Base-by-base conservation (phyloP, 2,797 vertebrate species). In the Pipistrellus pipistrellus region DNA sequence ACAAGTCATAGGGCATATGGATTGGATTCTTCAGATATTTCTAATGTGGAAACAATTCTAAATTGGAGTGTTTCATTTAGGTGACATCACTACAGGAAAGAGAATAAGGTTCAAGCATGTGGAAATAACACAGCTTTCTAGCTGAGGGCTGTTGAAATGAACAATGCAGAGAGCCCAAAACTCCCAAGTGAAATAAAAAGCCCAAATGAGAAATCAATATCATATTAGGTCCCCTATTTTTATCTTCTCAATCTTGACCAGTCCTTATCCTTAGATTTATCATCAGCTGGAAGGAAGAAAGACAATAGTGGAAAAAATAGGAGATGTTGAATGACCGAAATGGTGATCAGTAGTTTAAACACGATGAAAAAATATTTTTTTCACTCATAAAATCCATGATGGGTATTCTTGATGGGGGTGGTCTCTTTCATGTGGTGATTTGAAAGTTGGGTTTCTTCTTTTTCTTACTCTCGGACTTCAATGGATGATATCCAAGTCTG, bases 21-120 rank as follows among this genome's bases (percentile, higher is more conserved):
- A 93, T 95, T 66, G 85, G 78, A 90, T 86, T 92, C 84, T 44
- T 97, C 78, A 73, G 91, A 30, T 90, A 78, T 93, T 95, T 84
- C 93, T 90, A 91, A 95, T 11, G 1, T 90, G 91, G 66, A 84
- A 94, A 94, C 96, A 82, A 81, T 85, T 96, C 94, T 92, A 93
- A 93, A 92, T 88, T 83, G 91, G 41, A 85, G 46, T 73, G 41
- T 93, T 90, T 93, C 81, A 48, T 78, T 83, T 76, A 62, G 69
- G 88, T 94, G 94, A 95, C 87, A 41, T 96, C 66, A 76, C n/a
- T 59, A 35, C 53, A 80, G 27, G 46, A 15, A 48, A 51, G 55
- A 76, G 66, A 75, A 20, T 66, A 32, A 91, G 46, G 57, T 18
- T 59, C 13, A 44, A 41, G 57, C 35, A 12, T 68, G 12, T 72